Percentiles rank a stretch among this genome's conserved stretches.
phyloP scores from a whole-genome alignment of 2,888 invertebrate genomes.

The Napeogenes sylphis region DNA sequence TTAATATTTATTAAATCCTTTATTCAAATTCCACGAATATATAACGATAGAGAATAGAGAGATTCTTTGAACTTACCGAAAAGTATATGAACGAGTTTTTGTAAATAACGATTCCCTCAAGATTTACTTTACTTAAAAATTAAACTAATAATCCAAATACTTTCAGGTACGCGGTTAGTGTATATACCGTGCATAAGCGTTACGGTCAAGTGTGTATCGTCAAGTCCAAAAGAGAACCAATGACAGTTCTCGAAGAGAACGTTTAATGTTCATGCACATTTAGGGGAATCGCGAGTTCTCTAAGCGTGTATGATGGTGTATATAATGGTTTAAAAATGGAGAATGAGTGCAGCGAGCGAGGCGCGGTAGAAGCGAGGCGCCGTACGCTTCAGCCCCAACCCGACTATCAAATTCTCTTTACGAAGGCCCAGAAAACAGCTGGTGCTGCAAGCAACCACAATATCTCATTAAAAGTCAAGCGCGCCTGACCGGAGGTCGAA shows the following conservation, averaged over 20 bases:
- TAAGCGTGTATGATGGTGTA: conserved; percentile 26
- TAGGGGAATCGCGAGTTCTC: conserved; percentile 11
- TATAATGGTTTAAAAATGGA: conserved; percentile 23
- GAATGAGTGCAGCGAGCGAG: conserved; percentile 38
- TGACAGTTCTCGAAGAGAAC: conserved; percentile 1
- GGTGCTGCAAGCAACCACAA: conserved; percentile 80
- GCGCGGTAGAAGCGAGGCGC: conserved; percentile 36
- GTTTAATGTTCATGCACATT: conserved; percentile 18
- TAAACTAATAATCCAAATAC: conserved; percentile 15
- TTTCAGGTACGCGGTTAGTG: conserved; percentile 21
- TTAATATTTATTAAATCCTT: no score
- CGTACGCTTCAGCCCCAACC: conserved; percentile 29
- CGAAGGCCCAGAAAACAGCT: conserved; percentile 82
- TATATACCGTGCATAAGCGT: conserved; percentile 25
- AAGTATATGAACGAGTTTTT: no score
- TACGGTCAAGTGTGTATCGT: conserved; percentile 14
- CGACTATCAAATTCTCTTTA: conserved; percentile 52
- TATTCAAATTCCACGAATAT: no score
- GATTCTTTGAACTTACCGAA: no score
- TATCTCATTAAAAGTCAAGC: conserved; percentile 55
- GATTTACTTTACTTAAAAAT: conserved; percentile 28
- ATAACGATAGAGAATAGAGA: no score
- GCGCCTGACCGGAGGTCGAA: conserved; percentile 41
- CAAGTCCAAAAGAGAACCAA: neutral
- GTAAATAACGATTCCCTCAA: conserved; percentile 38